A percentile compares a stretch with the other conserved stretches of the same genome.
These are phyloP conservation scores for Chrysaora quinquecirrha DNA, from an alignment of 30 jellyfish, hydroid and myxozoan genomes.

Conservation along the genomic window DNA sequence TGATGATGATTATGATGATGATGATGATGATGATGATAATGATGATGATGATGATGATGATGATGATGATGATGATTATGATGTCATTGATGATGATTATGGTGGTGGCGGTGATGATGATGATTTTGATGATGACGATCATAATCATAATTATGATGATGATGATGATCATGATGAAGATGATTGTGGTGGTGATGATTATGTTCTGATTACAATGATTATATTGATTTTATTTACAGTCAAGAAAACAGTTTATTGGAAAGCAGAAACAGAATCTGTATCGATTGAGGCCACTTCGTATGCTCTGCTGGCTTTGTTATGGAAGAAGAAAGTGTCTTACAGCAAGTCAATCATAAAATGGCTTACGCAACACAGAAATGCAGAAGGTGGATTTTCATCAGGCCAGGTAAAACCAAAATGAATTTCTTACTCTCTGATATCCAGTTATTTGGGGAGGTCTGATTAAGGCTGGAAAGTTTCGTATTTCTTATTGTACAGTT, in stretches of 20 bases:
- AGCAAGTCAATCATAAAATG: conserved; percentile 15
- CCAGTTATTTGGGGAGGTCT: no score
- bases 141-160: no score
- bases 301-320: conserved; percentile 35
- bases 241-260: conserved; percentile 18
- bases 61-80: neutral
- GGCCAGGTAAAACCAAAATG: conserved; percentile 41
- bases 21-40: no score
- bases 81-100: neutral
- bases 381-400: conserved; percentile 45
- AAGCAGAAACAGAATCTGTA: conserved; percentile 14
- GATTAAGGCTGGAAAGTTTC: no score
- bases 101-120: no score
- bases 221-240: conserved; percentile 2
- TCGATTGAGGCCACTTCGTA: conserved; percentile 40
- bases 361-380: conserved; percentile 39
- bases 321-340: conserved; percentile 8
- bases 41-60: no score
- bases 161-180: no score
- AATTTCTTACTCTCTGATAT: no score
- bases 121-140: no score
- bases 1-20: neutral
- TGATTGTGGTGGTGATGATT: neutral
- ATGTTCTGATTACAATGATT: no score
- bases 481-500: no score